Evolutionary conservation across 2,113 vertebrate genomes (phyloP).

Genomic region (Phyllostomus hastatus): DNA sequence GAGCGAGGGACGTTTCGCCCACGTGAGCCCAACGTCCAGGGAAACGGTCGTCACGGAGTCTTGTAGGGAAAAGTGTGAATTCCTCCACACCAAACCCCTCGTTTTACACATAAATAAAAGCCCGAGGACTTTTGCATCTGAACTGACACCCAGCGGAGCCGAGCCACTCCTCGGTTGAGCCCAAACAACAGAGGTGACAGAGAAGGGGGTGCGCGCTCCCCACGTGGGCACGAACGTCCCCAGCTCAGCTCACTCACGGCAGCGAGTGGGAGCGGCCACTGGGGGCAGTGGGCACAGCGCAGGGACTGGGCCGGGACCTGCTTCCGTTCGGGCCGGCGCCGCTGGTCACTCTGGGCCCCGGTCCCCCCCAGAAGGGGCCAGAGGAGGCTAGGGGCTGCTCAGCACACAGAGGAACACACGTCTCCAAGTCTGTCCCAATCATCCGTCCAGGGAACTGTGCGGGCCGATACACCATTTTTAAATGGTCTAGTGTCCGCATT

Average conservation of each 20-base stretch:
- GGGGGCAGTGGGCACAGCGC: too few relatives aligned
- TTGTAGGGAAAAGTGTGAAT: neutral
- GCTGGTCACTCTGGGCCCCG: too few relatives aligned
- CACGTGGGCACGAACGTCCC: neutral
- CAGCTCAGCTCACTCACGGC: neutral
- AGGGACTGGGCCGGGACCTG: too few relatives aligned
- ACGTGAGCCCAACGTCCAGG: rapidly evolving
- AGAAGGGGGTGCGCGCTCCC: neutral
- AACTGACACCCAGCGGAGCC: neutral
- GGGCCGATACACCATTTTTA: rapidly evolving
- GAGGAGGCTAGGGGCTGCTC: neutral
- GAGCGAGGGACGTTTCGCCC: rapidly evolving
- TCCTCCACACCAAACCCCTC: neutral
- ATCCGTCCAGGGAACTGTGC: rapidly evolving
- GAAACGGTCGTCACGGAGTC: too few relatives aligned
- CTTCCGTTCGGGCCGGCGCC: too few relatives aligned
- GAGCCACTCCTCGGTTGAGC: neutral
- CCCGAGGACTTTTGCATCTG: neutral
- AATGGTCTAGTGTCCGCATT: neutral
- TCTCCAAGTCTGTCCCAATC: neutral
- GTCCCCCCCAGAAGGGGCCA: neutral
- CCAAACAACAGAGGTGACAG: neutral
- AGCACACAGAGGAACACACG: neutral
- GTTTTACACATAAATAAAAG: neutral
- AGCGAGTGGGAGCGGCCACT: rapidly evolving